These are phyloP conservation scores for Gasterosteus aculeatus DNA, from an alignment of 2,113 vertebrate species.

Conservation along the genomic window DNA sequence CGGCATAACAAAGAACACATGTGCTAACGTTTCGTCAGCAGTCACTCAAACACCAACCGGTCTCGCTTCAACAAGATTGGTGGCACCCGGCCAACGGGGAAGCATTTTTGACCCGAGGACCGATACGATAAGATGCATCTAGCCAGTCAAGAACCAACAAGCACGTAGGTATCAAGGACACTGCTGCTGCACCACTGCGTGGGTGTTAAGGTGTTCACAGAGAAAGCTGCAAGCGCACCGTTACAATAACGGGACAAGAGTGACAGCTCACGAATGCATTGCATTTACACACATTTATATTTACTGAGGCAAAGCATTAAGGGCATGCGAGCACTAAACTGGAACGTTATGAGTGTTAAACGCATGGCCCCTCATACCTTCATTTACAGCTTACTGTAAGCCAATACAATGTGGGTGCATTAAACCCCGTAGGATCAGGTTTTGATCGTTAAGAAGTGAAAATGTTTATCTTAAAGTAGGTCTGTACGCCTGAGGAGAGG, in stretches of 20 bases:
- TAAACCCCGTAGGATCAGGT: conserved; percentile 22
- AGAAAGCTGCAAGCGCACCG: conserved; percentile 1
- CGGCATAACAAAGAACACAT: conserved; percentile 45
- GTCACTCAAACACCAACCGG: conserved; percentile 36
- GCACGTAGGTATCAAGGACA: conserved; percentile 8
- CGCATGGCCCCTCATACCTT: conserved; percentile 24
- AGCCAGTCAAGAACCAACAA: conserved; percentile 47
- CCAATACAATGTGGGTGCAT: conserved; percentile 27
- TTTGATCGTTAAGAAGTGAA: conserved; percentile 15
- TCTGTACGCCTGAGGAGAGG: neutral
- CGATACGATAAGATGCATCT: conserved; percentile 33
- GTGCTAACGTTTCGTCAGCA: conserved; percentile 55
- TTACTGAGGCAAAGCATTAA: neutral
- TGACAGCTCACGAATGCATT: neutral
- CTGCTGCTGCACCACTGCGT: neutral
- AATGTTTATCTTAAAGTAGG: conserved; percentile 26
- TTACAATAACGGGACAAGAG: conserved; percentile 21
- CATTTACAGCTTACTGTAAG: conserved; percentile 40
- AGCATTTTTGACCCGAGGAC: conserved; percentile 11
- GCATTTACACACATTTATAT: neutral
- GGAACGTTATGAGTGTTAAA: conserved; percentile 30
- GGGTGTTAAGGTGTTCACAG: conserved; percentile 28
- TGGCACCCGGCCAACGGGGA: conserved; percentile 44
- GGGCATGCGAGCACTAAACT: conserved; percentile 5
- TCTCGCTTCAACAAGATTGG: conserved; percentile 29